Evolutionary conservation across 1,140 invertebrate genomes (phyloP), one percentile per base, ranked within the genome.

Genomic region (Brachionus angularis): DNA sequence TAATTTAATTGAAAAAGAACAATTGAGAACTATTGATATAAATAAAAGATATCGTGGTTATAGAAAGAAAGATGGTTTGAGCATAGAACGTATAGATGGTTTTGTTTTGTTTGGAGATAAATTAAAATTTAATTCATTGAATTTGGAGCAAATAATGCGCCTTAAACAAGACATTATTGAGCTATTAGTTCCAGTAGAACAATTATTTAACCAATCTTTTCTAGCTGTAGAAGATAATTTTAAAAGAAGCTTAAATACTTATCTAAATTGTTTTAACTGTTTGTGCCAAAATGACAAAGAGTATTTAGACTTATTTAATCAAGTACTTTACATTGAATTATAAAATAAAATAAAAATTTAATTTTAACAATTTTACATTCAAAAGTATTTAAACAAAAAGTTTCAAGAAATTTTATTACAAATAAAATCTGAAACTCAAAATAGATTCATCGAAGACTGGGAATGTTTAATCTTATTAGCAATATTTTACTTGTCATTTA

Each of bases 401-500:
- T n/a, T n/a, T n/a, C n/a, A n/a, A n/a, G n/a, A n/a, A n/a, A n/a
- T n/a, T n/a, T n/a, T n/a, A n/a, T n/a, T n/a, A n/a, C n/a, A n/a
- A n/a, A n/a, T n/a, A n/a, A n/a, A n/a, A n/a, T n/a, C n/a, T n/a
- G n/a, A n/a, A n/a, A n/a, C n/a, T n/a, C n/a, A n/a, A n/a, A n/a
- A n/a, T n/a, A n/a, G n/a, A n/a, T n/a, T n/a, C n/a, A n/a, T n/a
- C n/a, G n/a, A n/a, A n/a, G 53, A 58, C 7, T 39, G 33, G 33
- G 14, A 4, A 0, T 58, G 23, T 42, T 36, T 42, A 5, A 39
- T 31, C 39, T 10, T 58, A 2, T 14, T 58, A 23, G 12, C 53
- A 4, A 42, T 58, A 3, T 58, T 58, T 39, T 58, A 58, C n/a
- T 39, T 58, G 14, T 58, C 53, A 5, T 36, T 8, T 25, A 58